A percentile compares a stretch with the other conserved stretches of the same genome.
Evolutionary conservation across 35 echinoderm and acorn worm species (phyloP).

Genomic region (Acanthaster planci): DNA sequence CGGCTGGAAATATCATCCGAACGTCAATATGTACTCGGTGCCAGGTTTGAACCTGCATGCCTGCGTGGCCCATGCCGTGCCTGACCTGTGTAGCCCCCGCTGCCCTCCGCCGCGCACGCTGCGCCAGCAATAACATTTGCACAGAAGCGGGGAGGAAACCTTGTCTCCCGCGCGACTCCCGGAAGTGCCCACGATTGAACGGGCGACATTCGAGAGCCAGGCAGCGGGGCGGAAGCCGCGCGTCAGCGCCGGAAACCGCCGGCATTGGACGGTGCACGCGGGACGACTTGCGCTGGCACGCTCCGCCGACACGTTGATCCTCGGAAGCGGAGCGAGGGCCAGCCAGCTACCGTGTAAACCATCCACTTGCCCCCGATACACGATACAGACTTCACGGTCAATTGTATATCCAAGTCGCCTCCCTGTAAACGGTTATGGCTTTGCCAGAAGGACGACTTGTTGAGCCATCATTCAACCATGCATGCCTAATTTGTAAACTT

Average conservation of each 20-base stretch:
- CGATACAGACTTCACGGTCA: conserved; percentile 6
- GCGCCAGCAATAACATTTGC: conserved; percentile 28
- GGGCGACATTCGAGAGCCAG: conserved; percentile 11
- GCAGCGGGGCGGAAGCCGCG: conserved; percentile 11
- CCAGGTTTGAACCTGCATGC: not conserved
- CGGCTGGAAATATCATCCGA: conserved; percentile 26
- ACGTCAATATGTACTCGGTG: conserved; percentile 30
- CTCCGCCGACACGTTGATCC: conserved; percentile 13
- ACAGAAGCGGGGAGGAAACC: conserved; percentile 3
- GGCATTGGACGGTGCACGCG: not conserved
- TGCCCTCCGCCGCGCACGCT: not conserved
- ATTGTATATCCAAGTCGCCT: not conserved
- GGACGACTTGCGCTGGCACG: conserved; percentile 19
- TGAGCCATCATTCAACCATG: conserved; percentile 19
- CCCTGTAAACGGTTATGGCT: not conserved
- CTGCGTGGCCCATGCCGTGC: no score
- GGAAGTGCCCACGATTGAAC: conserved; percentile 25
- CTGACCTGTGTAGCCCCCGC: no score
- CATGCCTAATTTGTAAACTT: conserved; percentile 22
- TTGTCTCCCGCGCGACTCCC: not conserved
- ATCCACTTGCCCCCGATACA: conserved; percentile 25
- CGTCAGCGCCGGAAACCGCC: conserved; percentile 22
- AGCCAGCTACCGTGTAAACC: conserved; percentile 26
- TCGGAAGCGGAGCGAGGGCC: conserved; percentile 18
- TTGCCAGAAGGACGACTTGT: conserved; percentile 4